Conservation (phyloP, 2,797 vertebrate species). For the Urocyon cinereoargenteus region DNA sequence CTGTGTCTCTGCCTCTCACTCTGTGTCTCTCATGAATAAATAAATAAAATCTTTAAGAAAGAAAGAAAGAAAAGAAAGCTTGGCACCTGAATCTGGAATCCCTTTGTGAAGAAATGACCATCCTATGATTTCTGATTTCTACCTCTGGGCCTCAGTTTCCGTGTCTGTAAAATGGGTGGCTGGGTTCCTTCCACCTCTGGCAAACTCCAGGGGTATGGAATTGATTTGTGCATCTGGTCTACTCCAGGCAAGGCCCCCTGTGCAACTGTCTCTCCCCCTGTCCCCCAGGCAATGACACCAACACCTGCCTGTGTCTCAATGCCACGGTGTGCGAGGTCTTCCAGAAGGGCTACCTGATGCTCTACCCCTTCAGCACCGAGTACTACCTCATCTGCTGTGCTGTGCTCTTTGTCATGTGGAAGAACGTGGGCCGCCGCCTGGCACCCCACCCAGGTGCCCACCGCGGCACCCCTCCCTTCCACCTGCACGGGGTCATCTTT, state of each 20-base stretch:
- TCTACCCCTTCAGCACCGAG: conserved; percentile 95
- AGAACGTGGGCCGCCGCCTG: conserved; percentile 92
- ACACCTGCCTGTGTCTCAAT: conserved; percentile 87
- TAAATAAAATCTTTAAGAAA: too few species aligned
- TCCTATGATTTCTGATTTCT: neutral
- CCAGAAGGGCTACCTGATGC: conserved; percentile 92
- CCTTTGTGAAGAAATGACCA: neutral
- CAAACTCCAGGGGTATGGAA: neutral
- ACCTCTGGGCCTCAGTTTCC: neutral
- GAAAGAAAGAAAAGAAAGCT: neutral
- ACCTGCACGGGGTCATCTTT: conserved; percentile 84
- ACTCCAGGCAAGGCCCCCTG: neutral
- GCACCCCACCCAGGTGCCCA: neutral
- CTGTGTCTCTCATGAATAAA: too few species aligned
- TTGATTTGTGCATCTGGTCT: neutral
- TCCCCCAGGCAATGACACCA: conserved; percentile 78
- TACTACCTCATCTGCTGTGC: conserved; percentile 93
- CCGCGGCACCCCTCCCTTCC: conserved; percentile 77
- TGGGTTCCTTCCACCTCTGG: neutral
- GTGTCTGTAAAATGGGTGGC: neutral
- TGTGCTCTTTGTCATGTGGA: conserved; percentile 96
- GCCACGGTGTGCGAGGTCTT: conserved; percentile 88
- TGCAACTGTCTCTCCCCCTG: neutral
- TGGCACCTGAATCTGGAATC: neutral
- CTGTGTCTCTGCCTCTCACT: too few species aligned